phyloP scores from a whole-genome alignment of 2,888 invertebrate genomes.

The Cheilosia impressa region DNA sequence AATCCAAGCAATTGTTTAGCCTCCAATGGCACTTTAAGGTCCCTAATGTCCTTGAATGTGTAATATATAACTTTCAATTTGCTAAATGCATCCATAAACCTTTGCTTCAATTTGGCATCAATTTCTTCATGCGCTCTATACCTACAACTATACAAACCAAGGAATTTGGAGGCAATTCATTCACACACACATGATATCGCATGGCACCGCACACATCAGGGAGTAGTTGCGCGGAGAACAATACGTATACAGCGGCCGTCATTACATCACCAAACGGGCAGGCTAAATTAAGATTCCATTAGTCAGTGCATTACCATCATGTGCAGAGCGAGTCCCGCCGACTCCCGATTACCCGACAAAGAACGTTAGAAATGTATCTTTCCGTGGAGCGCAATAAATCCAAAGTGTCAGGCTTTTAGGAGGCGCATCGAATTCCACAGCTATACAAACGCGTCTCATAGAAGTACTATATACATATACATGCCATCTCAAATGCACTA shows the following conservation, averaged over 20 bases:
- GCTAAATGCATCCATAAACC: slow-evolving; percentile 65
- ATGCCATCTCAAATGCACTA: slow-evolving; percentile 51
- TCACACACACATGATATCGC: slow-evolving; percentile 18
- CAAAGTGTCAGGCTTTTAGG: slow-evolving; percentile 80
- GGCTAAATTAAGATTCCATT: slow-evolving; percentile 83
- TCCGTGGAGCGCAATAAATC: slow-evolving; percentile 81
- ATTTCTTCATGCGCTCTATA: slow-evolving; percentile 34
- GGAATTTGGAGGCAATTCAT: slow-evolving; percentile 22
- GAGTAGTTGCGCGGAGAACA: slow-evolving; percentile 4
- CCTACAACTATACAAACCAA: not conserved
- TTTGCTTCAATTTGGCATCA: slow-evolving; percentile 69
- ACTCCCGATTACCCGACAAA: slow-evolving; percentile 70
- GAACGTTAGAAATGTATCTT: slow-evolving; percentile 82
- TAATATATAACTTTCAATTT: slow-evolving; percentile 46
- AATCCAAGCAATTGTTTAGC: slow-evolving; percentile 7
- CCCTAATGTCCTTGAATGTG: slow-evolving; percentile 61
- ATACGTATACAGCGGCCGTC: slow-evolving; percentile 52
- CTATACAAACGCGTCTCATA: slow-evolving; percentile 23
- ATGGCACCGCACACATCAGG: not conserved
- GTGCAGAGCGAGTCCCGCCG: slow-evolving; percentile 32
- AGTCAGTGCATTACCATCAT: slow-evolving; percentile 77
- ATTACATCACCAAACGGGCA: slow-evolving; percentile 67
- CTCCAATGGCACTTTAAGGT: slow-evolving; percentile 29
- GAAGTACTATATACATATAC: not conserved
- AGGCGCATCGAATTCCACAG: slow-evolving; percentile 72